These are phyloP conservation scores for Ceratoteleas bidentatus DNA, from an alignment of 1,140 invertebrate species.

Conservation along the genomic window DNA sequence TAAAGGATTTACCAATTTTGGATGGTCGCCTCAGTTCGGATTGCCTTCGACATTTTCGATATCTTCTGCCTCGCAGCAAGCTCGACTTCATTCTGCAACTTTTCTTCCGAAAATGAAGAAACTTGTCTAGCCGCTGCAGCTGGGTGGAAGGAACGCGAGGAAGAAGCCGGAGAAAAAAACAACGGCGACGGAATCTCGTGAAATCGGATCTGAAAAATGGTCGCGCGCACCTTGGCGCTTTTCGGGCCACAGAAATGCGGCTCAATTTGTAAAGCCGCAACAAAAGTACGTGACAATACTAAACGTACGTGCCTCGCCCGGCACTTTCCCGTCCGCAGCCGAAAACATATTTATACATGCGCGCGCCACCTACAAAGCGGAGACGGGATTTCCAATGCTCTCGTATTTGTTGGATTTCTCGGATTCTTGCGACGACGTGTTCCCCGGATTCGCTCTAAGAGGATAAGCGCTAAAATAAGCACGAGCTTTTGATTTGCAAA, in stretches of 20 bases:
- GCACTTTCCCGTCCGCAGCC: conserved; percentile 38
- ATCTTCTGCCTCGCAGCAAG: conserved; percentile 29
- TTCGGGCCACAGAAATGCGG: conserved; percentile 65
- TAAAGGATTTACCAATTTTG: conserved; percentile 7
- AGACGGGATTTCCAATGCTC: conserved; percentile 66
- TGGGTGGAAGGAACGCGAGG: conserved; percentile 7
- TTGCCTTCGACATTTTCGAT: conserved; percentile 35
- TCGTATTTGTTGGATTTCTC: conserved; percentile 75
- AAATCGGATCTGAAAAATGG: conserved; percentile 61
- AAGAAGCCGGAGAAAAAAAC: conserved; percentile 5
- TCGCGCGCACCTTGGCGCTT: conserved; percentile 31
- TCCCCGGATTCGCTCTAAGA: conserved; percentile 60
- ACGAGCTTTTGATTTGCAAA: conserved; percentile 59
- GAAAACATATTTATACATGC: conserved; percentile 66
- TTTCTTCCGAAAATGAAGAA: conserved; percentile 47
- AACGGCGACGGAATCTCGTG: conserved; percentile 14
- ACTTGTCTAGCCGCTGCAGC: conserved; percentile 48
- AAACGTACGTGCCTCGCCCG: conserved; percentile 70
- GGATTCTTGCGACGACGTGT: conserved; percentile 69
- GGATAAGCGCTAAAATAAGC: conserved; percentile 67
- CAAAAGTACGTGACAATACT: conserved; percentile 77
- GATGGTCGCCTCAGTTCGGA: conserved; percentile 17
- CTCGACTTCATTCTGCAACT: conserved; percentile 44
- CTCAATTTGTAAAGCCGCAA: conserved; percentile 76
- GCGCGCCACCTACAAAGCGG: conserved; percentile 34